Evolutionary conservation across 2,797 vertebrate species (phyloP).

Genomic region (Hoplostethus mediterraneus): DNA sequence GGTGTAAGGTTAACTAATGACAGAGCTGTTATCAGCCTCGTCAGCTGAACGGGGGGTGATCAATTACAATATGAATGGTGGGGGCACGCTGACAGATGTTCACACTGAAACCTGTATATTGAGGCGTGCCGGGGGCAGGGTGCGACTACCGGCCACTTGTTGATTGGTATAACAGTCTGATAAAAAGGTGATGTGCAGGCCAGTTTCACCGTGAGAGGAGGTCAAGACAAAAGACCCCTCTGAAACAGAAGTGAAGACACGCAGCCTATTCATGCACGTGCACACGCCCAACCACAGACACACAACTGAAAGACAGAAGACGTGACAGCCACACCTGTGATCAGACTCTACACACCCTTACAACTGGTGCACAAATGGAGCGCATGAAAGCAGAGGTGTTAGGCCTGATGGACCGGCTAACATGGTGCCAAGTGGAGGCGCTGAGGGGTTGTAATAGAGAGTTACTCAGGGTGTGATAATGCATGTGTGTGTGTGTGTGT

Average conservation of each 20-base stretch:
- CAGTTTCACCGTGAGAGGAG: slow-evolving; percentile 60
- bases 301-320: slow-evolving; percentile 12
- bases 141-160: slow-evolving; percentile 31
- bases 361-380: slow-evolving; percentile 61
- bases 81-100: slow-evolving; percentile 53
- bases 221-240: slow-evolving; percentile 18
- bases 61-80: slow-evolving; percentile 78
- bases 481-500: slow-evolving; percentile 29
- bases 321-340: slow-evolving; percentile 38
- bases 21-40: slow-evolving; percentile 57
- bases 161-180: slow-evolving; percentile 43
- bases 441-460: slow-evolving; percentile 8
- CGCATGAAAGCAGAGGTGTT: slow-evolving; percentile 38
- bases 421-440: slow-evolving; percentile 8
- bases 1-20: slow-evolving; percentile 50
- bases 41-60: slow-evolving; percentile 52
- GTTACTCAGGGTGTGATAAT: slow-evolving; percentile 33
- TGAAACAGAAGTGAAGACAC: slow-evolving; percentile 16
- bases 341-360: slow-evolving; percentile 15
- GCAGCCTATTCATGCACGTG: neutral
- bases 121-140: slow-evolving; percentile 20
- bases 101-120: slow-evolving; percentile 72
- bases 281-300: neutral
- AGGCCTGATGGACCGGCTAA: slow-evolving; percentile 12
- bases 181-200: slow-evolving; percentile 1